phyloP scores from a whole-genome alignment of 2,113 vertebrate genomes.

The cat (Felis catus) region F.catus_Fca126_mat1.0 CM031423.1:10057001-10057500 shows the following conservation, averaged over 20 bases:
- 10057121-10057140: not conserved
- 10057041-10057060: constrained; percentile 44
- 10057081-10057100: constrained; percentile 54
- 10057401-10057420: not conserved
- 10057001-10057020: constrained; percentile 57
- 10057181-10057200: not conserved
- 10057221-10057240: not conserved
- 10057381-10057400: not conserved
- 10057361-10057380: not conserved
- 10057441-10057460: not conserved
- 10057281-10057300: not conserved
- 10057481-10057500: not conserved
- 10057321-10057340: not conserved
- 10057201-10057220: not conserved
- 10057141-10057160: not conserved
- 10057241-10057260: constrained; percentile 14
- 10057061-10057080: constrained; percentile 51
- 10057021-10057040: constrained; percentile 71
- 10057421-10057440: not conserved
- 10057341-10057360: not conserved
- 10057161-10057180: not conserved
- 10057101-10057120: constrained; percentile 31
- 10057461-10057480: not conserved
- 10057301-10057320: not conserved
- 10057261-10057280: not conserved